Evolutionary conservation across 2,113 vertebrate species (phyloP).

Genomic region (Paramisgurnus dabryanus): DNA sequence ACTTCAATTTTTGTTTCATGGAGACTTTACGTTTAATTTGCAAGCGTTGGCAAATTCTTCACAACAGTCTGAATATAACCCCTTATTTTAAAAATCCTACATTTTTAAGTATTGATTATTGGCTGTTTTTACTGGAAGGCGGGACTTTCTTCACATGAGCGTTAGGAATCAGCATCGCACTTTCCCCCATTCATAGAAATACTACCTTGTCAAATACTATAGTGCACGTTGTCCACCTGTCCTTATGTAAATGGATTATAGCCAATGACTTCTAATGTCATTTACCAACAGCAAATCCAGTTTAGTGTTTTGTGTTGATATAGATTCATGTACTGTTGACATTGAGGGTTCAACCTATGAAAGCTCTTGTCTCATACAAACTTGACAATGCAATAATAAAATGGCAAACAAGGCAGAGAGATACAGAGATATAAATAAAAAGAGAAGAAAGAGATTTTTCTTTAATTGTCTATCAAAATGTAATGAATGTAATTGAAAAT

Average conservation of each 20-base stretch:
- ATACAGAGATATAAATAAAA: background rate
- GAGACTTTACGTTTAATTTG: no score
- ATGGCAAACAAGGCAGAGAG: background rate
- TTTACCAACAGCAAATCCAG: slow-evolving; percentile 14
- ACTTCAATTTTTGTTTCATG: no score
- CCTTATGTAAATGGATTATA: slow-evolving; percentile 15
- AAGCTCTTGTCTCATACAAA: background rate
- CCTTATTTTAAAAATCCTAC: no score
- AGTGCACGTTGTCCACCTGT: background rate
- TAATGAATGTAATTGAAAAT: slow-evolving; percentile 40
- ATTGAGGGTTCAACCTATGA: background rate
- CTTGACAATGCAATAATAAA: background rate
- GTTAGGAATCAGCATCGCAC: no score
- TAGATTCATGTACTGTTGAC: background rate
- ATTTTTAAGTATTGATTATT: no score
- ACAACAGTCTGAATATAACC: no score
- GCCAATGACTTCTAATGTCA: background rate
- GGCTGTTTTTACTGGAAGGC: no score
- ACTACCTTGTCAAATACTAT: background rate
- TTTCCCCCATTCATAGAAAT: no score
- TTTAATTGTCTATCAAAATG: slow-evolving; percentile 5
- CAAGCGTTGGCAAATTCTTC: no score
- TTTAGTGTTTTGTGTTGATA: slow-evolving; percentile 1
- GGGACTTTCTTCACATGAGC: no score
- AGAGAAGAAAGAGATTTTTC: background rate